These are phyloP conservation scores for Oenanthe melanoleuca DNA, from an alignment of 2,113 vertebrate species.

Conservation along the genomic window DNA sequence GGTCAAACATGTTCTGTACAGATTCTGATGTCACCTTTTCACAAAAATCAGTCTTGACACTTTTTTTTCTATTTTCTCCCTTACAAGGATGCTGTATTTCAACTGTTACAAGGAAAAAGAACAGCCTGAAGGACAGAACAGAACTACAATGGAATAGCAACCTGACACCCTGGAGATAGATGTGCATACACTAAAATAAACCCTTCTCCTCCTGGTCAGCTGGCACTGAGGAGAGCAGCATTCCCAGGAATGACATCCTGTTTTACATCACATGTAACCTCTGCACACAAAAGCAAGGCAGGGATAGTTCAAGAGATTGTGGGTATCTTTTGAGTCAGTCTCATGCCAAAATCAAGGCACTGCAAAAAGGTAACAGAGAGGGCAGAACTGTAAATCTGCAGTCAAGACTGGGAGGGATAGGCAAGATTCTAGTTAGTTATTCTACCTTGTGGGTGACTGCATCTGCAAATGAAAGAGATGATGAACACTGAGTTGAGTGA, in stretches of 20 bases:
- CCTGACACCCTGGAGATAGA: background rate
- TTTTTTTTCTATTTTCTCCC: background rate
- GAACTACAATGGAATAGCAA: background rate
- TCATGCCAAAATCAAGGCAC: background rate
- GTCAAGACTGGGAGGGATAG: background rate
- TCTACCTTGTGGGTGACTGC: background rate
- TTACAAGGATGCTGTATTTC: background rate
- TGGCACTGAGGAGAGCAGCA: background rate
- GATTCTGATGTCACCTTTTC: background rate
- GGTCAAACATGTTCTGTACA: background rate
- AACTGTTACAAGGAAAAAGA: background rate
- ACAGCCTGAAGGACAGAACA: background rate
- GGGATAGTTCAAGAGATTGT: background rate
- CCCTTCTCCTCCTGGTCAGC: background rate
- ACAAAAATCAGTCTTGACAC: background rate
- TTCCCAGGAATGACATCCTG: background rate
- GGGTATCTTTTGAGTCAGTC: background rate
- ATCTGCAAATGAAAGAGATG: background rate
- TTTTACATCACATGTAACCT: background rate
- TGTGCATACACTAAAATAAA: background rate
- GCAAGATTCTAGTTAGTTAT: background rate
- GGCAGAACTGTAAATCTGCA: background rate
- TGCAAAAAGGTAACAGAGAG: background rate
- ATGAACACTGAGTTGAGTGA: background rate
- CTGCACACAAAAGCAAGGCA: background rate